Evolutionary conservation across 30 jellyfish, hydroid and myxozoan species (phyloP).

Genomic region (Rhopilema esculentum): DNA sequence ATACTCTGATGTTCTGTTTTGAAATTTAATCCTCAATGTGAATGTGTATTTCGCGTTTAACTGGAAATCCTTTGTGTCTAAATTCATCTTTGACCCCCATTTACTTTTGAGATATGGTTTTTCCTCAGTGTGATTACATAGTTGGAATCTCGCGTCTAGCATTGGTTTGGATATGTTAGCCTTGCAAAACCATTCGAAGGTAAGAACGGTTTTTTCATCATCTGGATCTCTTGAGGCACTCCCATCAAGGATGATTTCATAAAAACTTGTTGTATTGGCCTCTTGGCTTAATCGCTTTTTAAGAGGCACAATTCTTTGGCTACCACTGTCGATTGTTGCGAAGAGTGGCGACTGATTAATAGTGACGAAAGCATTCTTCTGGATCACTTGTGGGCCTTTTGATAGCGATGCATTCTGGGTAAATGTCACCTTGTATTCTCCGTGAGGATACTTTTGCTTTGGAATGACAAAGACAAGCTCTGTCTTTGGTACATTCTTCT

Average conservation of each 20-base stretch:
- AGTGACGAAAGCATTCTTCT: slow-evolving; percentile 54
- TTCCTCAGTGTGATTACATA: slow-evolving; percentile 10
- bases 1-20: slow-evolving; percentile 21
- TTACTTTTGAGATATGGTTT: background rate
- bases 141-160: background rate
- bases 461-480: background rate
- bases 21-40: slow-evolving; percentile 8
- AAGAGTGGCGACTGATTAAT: slow-evolving; percentile 60
- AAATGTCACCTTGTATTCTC: slow-evolving; percentile 46
- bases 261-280: slow-evolving; percentile 21
- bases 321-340: slow-evolving; percentile 78
- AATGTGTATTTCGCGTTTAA: slow-evolving; percentile 28
- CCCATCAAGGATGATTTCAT: slow-evolving; percentile 60
- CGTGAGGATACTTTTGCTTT: slow-evolving; percentile 32
- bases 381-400: slow-evolving; percentile 11
- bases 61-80: slow-evolving; percentile 24
- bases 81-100: background rate
- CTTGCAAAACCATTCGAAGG: slow-evolving; percentile 73
- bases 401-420: background rate
- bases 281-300: slow-evolving; percentile 25
- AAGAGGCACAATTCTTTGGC: slow-evolving; percentile 51
- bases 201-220: slow-evolving; percentile 2
- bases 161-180: background rate
- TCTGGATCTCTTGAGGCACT: slow-evolving; percentile 84
- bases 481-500: slow-evolving; percentile 2